Evolutionary conservation across 2,888 invertebrate genomes (phyloP), one percentile per base, ranked within the genome.

Genomic region (Trissoscelio sp.): DNA sequence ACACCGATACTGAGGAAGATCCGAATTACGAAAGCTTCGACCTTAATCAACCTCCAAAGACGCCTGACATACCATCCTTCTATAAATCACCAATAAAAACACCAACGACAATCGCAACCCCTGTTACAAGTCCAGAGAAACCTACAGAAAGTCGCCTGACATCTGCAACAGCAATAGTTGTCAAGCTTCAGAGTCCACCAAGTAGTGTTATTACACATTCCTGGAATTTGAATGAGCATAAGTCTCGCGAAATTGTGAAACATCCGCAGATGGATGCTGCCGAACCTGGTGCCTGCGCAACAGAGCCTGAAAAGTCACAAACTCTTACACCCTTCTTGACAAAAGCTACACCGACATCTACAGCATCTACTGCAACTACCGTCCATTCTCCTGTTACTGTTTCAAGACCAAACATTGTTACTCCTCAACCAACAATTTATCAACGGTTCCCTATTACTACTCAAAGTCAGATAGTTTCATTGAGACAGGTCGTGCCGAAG

Each of bases 1-100:
- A 97, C 89, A 96, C 96, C 0, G 97, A 97, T 86, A 96, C 96
- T 6, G 97, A 97, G 88, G 96, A 97, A 88, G 93, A 93, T 82
- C 91, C 87, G 0, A 88, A 88, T 89, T 92, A 87, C 91, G 93
- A 92, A 91, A 92, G 87, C 46, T 91, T 93, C 57, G 93, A 93
- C 83, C 89, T 93, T 55, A 92, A 91, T 51, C 93, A 90, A 85
- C 93, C 92, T 70, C 93, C 92, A 83, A 94, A 93, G 89, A 93
- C 93, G 3, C 93, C 93, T 0, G 93, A 93, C 82, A 91, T 92
- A 81, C 92, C 93, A 88, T 92, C 92, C 85, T 93, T 89, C 83
- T 93, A 93, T 86, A 92, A 92, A 84, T 92, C 92, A 44, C 89
- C 91, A 7, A 87, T 89, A 1, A 91, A 92, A 31, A 86, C 90